Evolutionary conservation across 1,140 invertebrate species (phyloP).

Genomic region (Lordiphosa clarofinis): DNA sequence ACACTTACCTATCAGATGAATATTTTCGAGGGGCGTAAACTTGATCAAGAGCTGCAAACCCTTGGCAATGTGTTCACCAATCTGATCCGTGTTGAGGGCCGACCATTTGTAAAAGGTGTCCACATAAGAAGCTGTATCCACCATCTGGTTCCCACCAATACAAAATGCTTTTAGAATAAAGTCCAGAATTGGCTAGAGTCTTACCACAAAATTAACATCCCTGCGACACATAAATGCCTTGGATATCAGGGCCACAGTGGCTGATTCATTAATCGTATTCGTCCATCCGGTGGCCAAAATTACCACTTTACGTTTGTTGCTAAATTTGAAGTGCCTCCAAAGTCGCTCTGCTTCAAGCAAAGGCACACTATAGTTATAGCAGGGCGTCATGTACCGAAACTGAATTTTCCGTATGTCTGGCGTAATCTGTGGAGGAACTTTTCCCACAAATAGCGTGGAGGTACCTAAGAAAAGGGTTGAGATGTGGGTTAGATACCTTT

Average conservation of each 20-base stretch:
- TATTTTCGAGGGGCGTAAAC: conserved; percentile 55
- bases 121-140: conserved; percentile 68
- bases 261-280: conserved; percentile 57
- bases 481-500: background rate
- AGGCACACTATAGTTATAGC: conserved; percentile 60
- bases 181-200: background rate
- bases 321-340: conserved; percentile 52
- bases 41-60: conserved; percentile 53
- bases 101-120: conserved; percentile 78
- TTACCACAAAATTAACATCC: conserved; percentile 69
- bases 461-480: conserved; percentile 30
- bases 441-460: conserved; percentile 41
- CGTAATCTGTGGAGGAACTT: conserved; percentile 44
- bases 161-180: background rate
- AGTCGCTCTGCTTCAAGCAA: conserved; percentile 46
- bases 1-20: conserved; percentile 65
- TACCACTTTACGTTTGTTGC: conserved; percentile 50
- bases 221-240: conserved; percentile 63
- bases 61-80: conserved; percentile 60
- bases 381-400: conserved; percentile 67
- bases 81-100: conserved; percentile 68
- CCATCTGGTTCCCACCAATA: conserved; percentile 29
- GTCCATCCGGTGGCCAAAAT: conserved; percentile 67
- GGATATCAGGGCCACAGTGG: conserved; percentile 55
- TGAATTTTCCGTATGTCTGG: conserved; percentile 63